Percentiles rank a stretch among this genome's conserved stretches.
phyloP scores from a whole-genome alignment of 2,797 vertebrate genomes.

The Hemibagrus guttatus region DNA sequence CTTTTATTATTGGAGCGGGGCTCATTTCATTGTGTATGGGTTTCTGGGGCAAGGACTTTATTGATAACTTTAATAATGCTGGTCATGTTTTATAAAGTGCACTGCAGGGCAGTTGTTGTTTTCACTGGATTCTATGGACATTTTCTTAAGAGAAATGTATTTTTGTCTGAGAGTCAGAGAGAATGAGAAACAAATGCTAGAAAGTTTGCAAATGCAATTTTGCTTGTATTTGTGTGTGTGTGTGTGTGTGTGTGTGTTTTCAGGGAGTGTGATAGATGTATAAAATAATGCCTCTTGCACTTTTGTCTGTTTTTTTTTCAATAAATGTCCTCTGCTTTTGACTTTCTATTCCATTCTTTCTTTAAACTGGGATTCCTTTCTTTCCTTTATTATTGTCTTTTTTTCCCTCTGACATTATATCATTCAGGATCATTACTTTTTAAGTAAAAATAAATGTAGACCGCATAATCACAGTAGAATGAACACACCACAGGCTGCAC shows the following conservation, averaged over 20 bases:
- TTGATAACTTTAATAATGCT: slow-evolving; percentile 72
- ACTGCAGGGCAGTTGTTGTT: slow-evolving; percentile 82
- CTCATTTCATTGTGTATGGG: slow-evolving; percentile 62
- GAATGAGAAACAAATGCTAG: slow-evolving; percentile 53
- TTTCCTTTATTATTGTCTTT: slow-evolving; percentile 22
- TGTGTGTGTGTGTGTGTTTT: slow-evolving; percentile 50
- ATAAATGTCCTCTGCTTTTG: slow-evolving; percentile 72
- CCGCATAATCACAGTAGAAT: not conserved
- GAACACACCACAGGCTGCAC: not conserved
- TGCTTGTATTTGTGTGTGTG: slow-evolving; percentile 52
- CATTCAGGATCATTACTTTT: not conserved
- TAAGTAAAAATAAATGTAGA: not conserved
- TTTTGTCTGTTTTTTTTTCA: slow-evolving; percentile 67
- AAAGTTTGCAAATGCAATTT: slow-evolving; percentile 42
- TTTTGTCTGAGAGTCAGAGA: slow-evolving; percentile 48
- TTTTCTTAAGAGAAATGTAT: slow-evolving; percentile 60
- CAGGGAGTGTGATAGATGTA: slow-evolving; percentile 44
- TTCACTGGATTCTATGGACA: slow-evolving; percentile 53
- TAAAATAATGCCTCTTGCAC: slow-evolving; percentile 65
- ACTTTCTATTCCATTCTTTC: slow-evolving; percentile 43
- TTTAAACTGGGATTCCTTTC: not conserved
- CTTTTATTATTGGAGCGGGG: slow-evolving; percentile 72
- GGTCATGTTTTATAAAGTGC: slow-evolving; percentile 78
- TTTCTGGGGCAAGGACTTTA: slow-evolving; percentile 54
- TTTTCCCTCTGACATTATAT: slow-evolving; percentile 9